These are phyloP conservation scores for Flabesymbios commensalis DNA, from an alignment of 2,888 invertebrate species.

Conservation along the genomic window DNA sequence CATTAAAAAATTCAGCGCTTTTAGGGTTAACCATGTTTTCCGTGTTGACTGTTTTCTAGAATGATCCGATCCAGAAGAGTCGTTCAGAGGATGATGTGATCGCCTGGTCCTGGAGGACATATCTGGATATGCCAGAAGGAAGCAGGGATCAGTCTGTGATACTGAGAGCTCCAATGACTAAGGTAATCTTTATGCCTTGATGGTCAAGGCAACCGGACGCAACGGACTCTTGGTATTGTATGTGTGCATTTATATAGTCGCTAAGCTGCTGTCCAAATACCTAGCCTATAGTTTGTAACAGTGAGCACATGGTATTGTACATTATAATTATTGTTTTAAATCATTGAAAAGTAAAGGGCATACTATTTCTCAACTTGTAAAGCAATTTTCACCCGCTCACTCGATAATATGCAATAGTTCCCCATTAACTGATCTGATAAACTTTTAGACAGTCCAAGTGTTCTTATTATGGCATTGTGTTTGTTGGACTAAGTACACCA, in stretches of 20 bases:
- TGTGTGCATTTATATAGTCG: background rate
- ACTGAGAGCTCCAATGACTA: slow-evolving; percentile 20
- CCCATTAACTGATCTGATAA: no score
- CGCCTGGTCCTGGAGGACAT: slow-evolving; percentile 20
- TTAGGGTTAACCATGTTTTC: no score
- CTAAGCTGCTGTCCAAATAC: background rate
- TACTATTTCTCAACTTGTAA: no score
- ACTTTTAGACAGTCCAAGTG: no score
- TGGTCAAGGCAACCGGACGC: background rate
- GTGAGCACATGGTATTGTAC: background rate
- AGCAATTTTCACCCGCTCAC: no score
- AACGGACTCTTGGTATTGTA: background rate
- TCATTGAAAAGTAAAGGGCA: no score
- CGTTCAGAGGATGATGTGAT: slow-evolving; percentile 16
- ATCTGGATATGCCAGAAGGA: background rate
- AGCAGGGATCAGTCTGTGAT: background rate
- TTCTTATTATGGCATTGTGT: no score
- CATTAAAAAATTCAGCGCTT: no score
- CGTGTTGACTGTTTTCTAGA: no score
- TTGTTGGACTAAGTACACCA: no score
- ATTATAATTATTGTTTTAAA: background rate
- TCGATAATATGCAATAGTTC: no score
- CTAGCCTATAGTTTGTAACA: background rate
- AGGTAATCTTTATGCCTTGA: slow-evolving; percentile 3
- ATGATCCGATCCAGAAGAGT: slow-evolving; percentile 11